Evolutionary conservation across 2,888 invertebrate species (phyloP).

Genomic region (Charanyca ferruginea): DNA sequence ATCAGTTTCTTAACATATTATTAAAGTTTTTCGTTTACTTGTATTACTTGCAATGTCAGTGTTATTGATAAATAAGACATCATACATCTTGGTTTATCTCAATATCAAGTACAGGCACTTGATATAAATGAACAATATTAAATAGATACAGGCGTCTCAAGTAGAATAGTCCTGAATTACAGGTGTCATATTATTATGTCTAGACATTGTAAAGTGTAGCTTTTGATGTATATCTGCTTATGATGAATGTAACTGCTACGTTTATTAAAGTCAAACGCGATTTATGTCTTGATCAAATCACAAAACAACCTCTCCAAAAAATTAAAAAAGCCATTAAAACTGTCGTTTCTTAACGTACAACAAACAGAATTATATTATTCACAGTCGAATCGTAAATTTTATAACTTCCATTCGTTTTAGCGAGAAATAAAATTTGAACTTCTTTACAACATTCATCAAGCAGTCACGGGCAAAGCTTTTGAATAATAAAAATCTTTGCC

Average conservation of each 20-base stretch:
- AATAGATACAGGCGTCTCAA: background rate
- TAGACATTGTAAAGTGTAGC: slow-evolving; percentile 16
- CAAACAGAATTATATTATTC: slow-evolving; percentile 73
- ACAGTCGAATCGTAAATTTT: slow-evolving; percentile 77
- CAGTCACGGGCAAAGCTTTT: slow-evolving; percentile 86
- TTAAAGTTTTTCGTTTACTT: too few relatives aligned
- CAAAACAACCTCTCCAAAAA: slow-evolving; percentile 54
- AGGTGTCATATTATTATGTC: slow-evolving; percentile 3
- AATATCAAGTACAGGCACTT: too few relatives aligned
- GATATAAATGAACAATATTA: too few relatives aligned
- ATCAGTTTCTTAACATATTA: too few relatives aligned
- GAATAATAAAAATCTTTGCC: slow-evolving; percentile 85
- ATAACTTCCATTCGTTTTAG: slow-evolving; percentile 78
- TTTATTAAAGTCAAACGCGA: slow-evolving; percentile 31
- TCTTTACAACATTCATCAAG: slow-evolving; percentile 88
- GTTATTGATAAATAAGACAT: too few relatives aligned
- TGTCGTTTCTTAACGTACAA: slow-evolving; percentile 63
- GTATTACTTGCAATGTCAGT: too few relatives aligned
- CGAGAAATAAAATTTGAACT: slow-evolving; percentile 85
- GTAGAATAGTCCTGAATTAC: background rate
- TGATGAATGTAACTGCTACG: slow-evolving; percentile 20
- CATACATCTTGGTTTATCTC: too few relatives aligned
- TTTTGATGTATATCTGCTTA: background rate
- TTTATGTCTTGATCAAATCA: slow-evolving; percentile 47
- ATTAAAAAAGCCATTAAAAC: slow-evolving; percentile 61